phyloP scores from a whole-genome alignment of 92 coral and sea anemone genomes.

The Muricea muricata region DNA sequence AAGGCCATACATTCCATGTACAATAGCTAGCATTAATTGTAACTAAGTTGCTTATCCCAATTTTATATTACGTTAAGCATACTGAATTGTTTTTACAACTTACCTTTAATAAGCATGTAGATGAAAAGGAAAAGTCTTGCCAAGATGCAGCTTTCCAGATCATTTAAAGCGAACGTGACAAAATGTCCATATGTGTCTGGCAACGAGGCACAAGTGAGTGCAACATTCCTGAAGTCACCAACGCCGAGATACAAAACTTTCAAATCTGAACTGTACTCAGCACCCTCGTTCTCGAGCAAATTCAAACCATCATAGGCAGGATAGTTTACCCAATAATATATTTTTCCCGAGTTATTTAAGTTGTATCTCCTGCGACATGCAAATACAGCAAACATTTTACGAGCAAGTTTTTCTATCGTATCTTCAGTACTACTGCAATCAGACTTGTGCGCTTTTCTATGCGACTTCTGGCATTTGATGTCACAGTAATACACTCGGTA shows the following conservation, averaged over 20 bases:
- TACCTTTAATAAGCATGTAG: conserved; percentile 72
- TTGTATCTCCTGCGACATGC: neutral
- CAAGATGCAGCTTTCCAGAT: conserved; percentile 65
- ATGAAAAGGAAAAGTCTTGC: conserved; percentile 77
- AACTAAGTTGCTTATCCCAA: no score
- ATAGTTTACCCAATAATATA: conserved; percentile 79
- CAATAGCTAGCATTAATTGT: no score
- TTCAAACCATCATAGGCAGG: conserved; percentile 82
- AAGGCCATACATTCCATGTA: no score
- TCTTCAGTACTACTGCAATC: neutral
- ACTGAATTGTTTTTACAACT: no score
- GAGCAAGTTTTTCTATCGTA: neutral
- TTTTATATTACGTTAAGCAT: no score
- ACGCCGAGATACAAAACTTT: conserved; percentile 76
- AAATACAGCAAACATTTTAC: neutral
- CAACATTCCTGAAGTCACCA: conserved; percentile 78
- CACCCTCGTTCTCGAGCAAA: conserved; percentile 77
- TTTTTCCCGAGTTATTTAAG: neutral
- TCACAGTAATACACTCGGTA: conserved; percentile 12
- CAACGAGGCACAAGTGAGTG: conserved; percentile 63
- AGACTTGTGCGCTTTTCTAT: neutral
- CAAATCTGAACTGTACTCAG: conserved; percentile 50
- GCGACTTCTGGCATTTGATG: neutral
- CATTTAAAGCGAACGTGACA: conserved; percentile 75
- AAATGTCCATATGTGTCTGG: conserved; percentile 56